Percentiles rank a stretch among this genome's conserved stretches.
phyloP scores from a whole-genome alignment of 2,888 invertebrate species.

The Halocaridina rubra region DNA sequence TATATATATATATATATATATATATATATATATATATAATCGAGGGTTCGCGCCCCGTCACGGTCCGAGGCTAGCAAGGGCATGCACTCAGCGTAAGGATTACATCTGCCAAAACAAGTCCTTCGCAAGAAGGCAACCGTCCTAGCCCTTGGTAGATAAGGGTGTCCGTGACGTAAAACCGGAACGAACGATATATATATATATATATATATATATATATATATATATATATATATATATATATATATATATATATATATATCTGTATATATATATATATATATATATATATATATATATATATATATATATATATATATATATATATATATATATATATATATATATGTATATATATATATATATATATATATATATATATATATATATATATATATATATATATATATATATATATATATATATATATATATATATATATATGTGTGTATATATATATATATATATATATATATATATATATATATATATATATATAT shows the following conservation, averaged over 20 bases:
- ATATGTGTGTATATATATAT: constrained; percentile 36
- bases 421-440: constrained; percentile 39
- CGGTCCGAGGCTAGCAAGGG: no score
- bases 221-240: background rate
- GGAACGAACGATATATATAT: no score
- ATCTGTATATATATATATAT: no score
- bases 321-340: constrained; percentile 48
- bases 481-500: constrained; percentile 5
- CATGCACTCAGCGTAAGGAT: no score
- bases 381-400: constrained; percentile 49
- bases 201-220: background rate
- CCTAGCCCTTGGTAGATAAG: no score
- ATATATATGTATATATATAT: constrained; percentile 53
- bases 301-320: constrained; percentile 26
- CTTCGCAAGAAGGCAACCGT: no score
- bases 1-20: background rate
- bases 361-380: constrained; percentile 50
- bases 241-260: background rate
- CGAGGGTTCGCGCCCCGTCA: no score
- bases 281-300: background rate
- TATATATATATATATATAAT: background rate
- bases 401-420: constrained; percentile 45
- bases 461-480: constrained; percentile 37
- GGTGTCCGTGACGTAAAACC: no score
- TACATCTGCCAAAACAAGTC: no score